Evolutionary conservation across 92 coral and sea anemone genomes (phyloP).

Genomic region (Epizoanthus rinbou): DNA sequence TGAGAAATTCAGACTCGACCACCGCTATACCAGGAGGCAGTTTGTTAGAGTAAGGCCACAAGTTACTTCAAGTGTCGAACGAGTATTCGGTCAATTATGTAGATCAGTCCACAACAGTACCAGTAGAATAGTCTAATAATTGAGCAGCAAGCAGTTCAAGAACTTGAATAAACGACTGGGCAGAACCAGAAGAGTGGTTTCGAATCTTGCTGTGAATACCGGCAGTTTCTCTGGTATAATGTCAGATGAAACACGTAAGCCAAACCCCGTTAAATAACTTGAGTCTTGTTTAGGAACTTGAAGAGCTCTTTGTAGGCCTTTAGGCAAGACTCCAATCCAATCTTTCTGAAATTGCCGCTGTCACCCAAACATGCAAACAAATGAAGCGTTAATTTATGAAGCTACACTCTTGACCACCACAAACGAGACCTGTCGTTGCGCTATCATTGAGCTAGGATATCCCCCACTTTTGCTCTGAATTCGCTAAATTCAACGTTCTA

Average conservation of each 20-base stretch:
- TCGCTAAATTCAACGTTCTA: not conserved
- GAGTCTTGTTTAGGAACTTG: not conserved
- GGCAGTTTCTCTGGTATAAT: not conserved
- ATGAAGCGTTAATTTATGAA: not conserved
- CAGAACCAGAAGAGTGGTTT: not conserved
- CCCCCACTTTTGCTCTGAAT: not conserved
- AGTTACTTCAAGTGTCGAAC: not conserved
- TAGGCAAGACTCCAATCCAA: constrained; percentile 20
- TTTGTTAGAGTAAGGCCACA: not conserved
- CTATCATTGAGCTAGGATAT: constrained; percentile 6
- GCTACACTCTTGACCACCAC: constrained; percentile 10
- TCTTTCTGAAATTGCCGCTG: constrained; percentile 13
- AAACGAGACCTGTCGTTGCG: not conserved
- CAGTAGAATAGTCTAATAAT: constrained; percentile 16
- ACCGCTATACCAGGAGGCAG: not conserved
- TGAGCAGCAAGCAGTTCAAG: constrained; percentile 30
- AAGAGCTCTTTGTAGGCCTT: not conserved
- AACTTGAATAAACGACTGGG: constrained; percentile 1
- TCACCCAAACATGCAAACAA: constrained; percentile 27
- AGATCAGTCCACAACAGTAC: constrained; percentile 4
- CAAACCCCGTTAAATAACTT: not conserved
- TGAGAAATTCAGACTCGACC: not conserved
- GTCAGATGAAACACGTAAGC: not conserved
- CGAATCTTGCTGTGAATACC: not conserved
- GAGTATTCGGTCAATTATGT: constrained; percentile 19